phyloP scores from a whole-genome alignment of 2,113 vertebrate species.

The Trogon melanurus region DNA sequence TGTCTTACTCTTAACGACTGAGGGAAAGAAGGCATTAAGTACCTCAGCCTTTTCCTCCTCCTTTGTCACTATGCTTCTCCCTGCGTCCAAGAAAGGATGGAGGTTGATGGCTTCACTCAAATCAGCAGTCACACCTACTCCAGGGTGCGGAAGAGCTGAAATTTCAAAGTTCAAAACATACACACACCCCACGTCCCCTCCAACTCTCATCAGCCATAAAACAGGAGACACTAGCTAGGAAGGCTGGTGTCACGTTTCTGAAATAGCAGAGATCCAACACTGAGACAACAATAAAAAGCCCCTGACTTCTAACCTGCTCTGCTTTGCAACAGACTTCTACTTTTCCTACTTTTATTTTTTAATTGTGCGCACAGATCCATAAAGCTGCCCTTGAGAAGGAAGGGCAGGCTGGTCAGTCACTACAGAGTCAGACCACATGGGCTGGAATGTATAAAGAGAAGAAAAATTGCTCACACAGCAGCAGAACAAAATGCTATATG shows the following conservation, averaged over 20 bases:
- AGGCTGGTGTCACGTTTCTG: background rate
- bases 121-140: background rate
- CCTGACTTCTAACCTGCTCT: background rate
- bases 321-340: background rate
- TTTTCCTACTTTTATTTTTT: background rate
- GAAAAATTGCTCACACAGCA: background rate
- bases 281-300: background rate
- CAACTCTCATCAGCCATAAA: background rate
- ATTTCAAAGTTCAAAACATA: background rate
- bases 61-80: too few species aligned
- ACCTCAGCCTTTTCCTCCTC: too few species aligned
- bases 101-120: background rate
- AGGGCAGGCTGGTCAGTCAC: background rate
- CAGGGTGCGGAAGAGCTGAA: background rate
- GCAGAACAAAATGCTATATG: background rate
- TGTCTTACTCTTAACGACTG: too few species aligned
- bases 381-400: background rate
- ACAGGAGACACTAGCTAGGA: background rate
- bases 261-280: background rate
- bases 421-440: rapidly evolving
- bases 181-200: background rate
- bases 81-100: too few species aligned
- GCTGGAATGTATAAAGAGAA: background rate
- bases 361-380: rapidly evolving
- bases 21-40: too few species aligned